Base-by-base conservation (phyloP, 2,888 invertebrate genomes). In the Dilophus febrilis region DNA sequence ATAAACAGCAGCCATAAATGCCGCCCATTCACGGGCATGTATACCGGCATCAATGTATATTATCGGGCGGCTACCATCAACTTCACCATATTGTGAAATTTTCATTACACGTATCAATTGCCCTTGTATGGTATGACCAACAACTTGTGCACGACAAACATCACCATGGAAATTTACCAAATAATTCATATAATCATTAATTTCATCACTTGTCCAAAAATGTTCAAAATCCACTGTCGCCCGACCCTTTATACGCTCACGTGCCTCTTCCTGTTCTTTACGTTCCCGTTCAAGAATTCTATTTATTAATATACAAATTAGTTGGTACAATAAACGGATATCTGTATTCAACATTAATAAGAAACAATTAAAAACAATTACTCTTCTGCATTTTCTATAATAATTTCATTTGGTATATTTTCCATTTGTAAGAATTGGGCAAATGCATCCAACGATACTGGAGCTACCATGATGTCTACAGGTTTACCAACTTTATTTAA, bases 21-120 rank as follows among this genome's bases (percentile, higher is more conserved):
- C 64, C 43, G 74, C 70, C 76, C 77, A 76, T 60, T 77, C 76
- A 35, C 76, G 65, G 1, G 74, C 68, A 49, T 75, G 75, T 35
- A 74, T 70, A 2, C 70, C 71, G 35, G 65, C 73, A 44, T 76
- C 76, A 17, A 75, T 64, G 45, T 74, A 58, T 47, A 77, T 66
- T 2, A 67, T 59, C 0, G 74, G 74, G 40, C 72, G 72, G 13
- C 51, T 55, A 0, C 38, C 29, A 32, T 65, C 62, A 42, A 64
- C 64, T 61, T 65, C 61, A 27, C 64, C 55, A 14, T 68, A 64
- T 36, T 61, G 66, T 7, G 76, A 75, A 35, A 78, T 67, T 51
- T 70, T 75, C 22, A 75, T 51, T 41, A 68, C 67, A 37, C 64
- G 65, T 40, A 78, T 61, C 2, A 65, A 58, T 3, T 70, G 66